Conservation (phyloP, 2,797 vertebrate species). For the Periparus ater region DNA sequence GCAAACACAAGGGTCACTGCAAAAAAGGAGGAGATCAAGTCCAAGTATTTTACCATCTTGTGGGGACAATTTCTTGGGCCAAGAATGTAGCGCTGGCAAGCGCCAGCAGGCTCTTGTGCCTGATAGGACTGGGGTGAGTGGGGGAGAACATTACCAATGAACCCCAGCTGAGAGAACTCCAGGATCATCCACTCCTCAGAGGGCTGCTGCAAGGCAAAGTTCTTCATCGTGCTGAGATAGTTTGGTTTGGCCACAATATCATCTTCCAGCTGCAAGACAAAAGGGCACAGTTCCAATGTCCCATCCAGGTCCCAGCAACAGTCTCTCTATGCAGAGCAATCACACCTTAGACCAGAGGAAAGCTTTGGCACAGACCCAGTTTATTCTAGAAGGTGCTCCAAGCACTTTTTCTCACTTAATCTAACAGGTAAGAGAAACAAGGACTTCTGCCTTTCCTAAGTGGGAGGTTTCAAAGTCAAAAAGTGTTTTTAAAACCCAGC, state of each 20-base stretch:
- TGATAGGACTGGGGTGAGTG: neutral
- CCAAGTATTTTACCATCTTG: neutral
- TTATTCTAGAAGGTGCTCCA: neutral
- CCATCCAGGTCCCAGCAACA: neutral
- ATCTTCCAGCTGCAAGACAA: conserved; percentile 88
- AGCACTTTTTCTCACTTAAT: neutral
- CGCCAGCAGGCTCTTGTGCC: neutral
- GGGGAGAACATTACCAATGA: conserved; percentile 85
- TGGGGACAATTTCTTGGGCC: neutral
- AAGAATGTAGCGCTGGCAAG: neutral
- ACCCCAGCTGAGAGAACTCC: conserved; percentile 97
- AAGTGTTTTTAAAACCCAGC: neutral
- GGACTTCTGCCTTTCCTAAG: neutral
- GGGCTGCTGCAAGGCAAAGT: conserved; percentile 97
- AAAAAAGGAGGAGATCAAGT: neutral
- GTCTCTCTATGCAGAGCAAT: neutral
- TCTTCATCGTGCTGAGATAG: conserved; percentile 99
- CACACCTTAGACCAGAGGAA: neutral
- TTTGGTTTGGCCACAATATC: conserved; percentile 98
- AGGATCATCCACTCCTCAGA: conserved; percentile 99
- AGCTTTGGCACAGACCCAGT: neutral
- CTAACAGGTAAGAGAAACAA: neutral
- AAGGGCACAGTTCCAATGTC: neutral
- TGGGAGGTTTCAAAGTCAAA: neutral
- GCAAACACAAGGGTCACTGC: neutral